Conservation (phyloP, 2,797 vertebrate genomes). For the Sebastes variabilis region DNA sequence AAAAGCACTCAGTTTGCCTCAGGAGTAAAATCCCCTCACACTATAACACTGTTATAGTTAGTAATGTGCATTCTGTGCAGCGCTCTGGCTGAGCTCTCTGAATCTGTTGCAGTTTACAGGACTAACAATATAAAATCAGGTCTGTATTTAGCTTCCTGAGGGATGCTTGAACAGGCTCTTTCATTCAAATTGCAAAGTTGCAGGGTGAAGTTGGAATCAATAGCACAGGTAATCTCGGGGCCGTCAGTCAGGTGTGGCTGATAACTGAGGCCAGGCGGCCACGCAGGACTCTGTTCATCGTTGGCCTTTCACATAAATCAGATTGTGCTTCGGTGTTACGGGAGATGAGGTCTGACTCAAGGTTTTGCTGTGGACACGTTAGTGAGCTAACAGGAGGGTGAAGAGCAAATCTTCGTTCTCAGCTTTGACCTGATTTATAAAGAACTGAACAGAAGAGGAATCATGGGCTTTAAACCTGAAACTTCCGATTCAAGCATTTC, state of each 20-base stretch:
- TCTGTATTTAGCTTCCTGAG: not conserved
- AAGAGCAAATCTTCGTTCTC: conserved; percentile 24
- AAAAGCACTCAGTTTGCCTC: not conserved
- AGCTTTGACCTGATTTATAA: not conserved
- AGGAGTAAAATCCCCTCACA: not conserved
- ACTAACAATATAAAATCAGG: not conserved
- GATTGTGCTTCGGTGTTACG: not conserved
- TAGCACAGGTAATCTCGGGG: not conserved
- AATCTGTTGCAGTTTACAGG: not conserved
- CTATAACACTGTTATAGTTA: not conserved
- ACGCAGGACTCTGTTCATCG: not conserved
- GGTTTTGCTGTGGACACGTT: not conserved
- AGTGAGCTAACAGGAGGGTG: conserved; percentile 2
- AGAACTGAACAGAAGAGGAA: not conserved
- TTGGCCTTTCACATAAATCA: not conserved
- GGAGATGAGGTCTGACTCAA: not conserved
- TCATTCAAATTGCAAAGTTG: conserved; percentile 2
- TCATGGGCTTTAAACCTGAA: not conserved
- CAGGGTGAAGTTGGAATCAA: conserved; percentile 10
- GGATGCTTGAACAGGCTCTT: not conserved
- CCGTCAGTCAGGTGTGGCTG: not conserved
- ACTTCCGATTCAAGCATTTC: not conserved
- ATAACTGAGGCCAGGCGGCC: not conserved
- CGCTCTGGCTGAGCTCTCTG: not conserved
- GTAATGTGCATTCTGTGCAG: not conserved